Evolutionary conservation across 2,888 invertebrate species (phyloP).

Genomic region (Tanytarsus gracilentus): DNA sequence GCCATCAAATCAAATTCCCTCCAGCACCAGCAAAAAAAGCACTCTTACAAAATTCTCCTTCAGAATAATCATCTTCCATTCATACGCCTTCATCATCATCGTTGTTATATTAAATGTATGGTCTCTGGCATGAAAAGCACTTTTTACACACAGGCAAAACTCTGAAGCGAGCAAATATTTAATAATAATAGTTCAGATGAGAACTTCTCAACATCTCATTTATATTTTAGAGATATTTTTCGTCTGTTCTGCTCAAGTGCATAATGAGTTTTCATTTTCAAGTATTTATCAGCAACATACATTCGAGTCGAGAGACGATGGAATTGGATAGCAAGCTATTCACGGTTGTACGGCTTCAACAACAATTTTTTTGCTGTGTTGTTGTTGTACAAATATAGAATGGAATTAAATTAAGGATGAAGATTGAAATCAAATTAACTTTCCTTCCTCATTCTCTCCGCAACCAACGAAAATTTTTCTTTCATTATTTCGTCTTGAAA

Average conservation of each 20-base stretch:
- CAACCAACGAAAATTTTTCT: neutral
- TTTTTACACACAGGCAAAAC: neutral
- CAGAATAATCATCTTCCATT: neutral
- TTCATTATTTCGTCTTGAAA: too few relatives aligned
- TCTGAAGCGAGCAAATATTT: conserved; percentile 13
- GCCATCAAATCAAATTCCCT: too few relatives aligned
- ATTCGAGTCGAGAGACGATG: neutral
- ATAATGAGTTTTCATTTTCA: conserved; percentile 14
- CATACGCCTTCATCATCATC: neutral
- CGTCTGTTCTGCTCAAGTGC: conserved; percentile 12
- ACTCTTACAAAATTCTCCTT: neutral
- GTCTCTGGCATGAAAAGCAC: neutral
- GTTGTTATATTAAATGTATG: neutral
- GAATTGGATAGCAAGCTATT: neutral
- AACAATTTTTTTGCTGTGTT: too few relatives aligned
- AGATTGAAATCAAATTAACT: conserved; percentile 10
- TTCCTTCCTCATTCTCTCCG: neutral
- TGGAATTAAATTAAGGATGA: conserved; percentile 4
- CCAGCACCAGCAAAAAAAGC: too few relatives aligned
- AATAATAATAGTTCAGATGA: conserved; percentile 3
- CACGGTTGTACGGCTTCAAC: too few relatives aligned
- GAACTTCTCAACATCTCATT: conserved; percentile 2
- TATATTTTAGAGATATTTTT: neutral
- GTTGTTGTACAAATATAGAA: too few relatives aligned
- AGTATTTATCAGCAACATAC: conserved; percentile 6